A percentile compares a stretch with the other conserved stretches of the same genome.
phyloP scores from a whole-genome alignment of 2,797 vertebrate species.

The Echeneis naucrates region DNA sequence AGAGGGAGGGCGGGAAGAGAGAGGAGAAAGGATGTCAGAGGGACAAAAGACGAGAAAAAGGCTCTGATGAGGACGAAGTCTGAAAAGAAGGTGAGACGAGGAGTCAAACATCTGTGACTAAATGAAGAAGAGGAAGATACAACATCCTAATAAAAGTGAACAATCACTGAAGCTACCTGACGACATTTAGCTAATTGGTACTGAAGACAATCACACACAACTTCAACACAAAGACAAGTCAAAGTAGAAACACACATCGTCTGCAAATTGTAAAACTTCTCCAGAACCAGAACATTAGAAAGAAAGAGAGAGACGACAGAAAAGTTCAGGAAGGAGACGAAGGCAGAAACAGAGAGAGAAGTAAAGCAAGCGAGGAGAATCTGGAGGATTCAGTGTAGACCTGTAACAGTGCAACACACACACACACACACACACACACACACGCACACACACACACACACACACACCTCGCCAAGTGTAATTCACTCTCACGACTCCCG shows the following conservation, averaged over 20 bases:
- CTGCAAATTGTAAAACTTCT: background rate
- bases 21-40: slow-evolving; percentile 25
- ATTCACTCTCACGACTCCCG: slow-evolving; percentile 15
- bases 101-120: background rate
- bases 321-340: slow-evolving; percentile 5
- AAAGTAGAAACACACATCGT: background rate
- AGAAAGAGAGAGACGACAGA: slow-evolving; percentile 4
- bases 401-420: slow-evolving; percentile 22
- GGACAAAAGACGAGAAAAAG: slow-evolving; percentile 37
- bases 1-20: slow-evolving; percentile 22
- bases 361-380: slow-evolving; percentile 18
- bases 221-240: no score
- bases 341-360: slow-evolving; percentile 8
- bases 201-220: background rate
- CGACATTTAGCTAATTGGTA: no score
- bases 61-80: slow-evolving; percentile 1
- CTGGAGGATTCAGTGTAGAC: background rate
- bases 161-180: no score
- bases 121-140: background rate
- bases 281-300: no score
- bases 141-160: no score
- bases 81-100: background rate
- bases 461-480: slow-evolving; percentile 1
- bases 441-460: slow-evolving; percentile 4
- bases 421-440: background rate